phyloP scores from a whole-genome alignment of 2,888 invertebrate species.

The Drosophila peninsularis region DNA sequence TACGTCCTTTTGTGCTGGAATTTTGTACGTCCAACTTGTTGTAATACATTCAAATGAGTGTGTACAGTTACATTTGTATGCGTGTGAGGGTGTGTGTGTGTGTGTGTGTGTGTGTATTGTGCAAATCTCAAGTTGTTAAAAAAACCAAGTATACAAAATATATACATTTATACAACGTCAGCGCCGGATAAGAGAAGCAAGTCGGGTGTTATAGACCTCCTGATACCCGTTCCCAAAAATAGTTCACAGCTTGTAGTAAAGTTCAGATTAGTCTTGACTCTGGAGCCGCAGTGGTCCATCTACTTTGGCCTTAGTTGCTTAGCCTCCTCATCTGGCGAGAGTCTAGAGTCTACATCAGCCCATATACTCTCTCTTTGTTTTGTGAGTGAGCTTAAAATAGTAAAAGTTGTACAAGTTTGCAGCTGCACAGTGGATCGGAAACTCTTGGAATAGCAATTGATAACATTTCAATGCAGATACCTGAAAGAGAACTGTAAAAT shows the following conservation, averaged over 20 bases:
- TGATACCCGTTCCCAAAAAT: background rate
- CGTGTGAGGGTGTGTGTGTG: constrained; percentile 16
- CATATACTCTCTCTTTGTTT: background rate
- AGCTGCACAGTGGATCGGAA: constrained; percentile 46
- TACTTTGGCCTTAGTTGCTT: too few species aligned
- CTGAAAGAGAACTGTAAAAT: too few species aligned
- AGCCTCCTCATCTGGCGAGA: background rate
- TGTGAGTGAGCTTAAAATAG: background rate
- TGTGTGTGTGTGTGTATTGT: constrained; percentile 36
- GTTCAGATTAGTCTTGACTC: too few species aligned
- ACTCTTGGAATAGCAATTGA: background rate
- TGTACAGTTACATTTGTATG: constrained; percentile 20
- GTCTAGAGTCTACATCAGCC: background rate
- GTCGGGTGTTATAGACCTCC: background rate
- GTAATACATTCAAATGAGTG: constrained; percentile 74
- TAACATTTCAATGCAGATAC: background rate
- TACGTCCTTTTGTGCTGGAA: constrained; percentile 62
- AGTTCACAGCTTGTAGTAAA: too few species aligned
- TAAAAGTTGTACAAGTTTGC: constrained; percentile 37
- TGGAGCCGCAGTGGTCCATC: too few species aligned
- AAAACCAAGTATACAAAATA: constrained; percentile 5
- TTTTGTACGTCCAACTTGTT: constrained; percentile 70
- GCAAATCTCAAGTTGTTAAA: constrained; percentile 66
- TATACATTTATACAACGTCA: constrained; percentile 22
- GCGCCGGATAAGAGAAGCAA: constrained; percentile 8